phyloP scores from a whole-genome alignment of 2,797 vertebrate genomes.

The Phoeniculus purpureus region DNA sequence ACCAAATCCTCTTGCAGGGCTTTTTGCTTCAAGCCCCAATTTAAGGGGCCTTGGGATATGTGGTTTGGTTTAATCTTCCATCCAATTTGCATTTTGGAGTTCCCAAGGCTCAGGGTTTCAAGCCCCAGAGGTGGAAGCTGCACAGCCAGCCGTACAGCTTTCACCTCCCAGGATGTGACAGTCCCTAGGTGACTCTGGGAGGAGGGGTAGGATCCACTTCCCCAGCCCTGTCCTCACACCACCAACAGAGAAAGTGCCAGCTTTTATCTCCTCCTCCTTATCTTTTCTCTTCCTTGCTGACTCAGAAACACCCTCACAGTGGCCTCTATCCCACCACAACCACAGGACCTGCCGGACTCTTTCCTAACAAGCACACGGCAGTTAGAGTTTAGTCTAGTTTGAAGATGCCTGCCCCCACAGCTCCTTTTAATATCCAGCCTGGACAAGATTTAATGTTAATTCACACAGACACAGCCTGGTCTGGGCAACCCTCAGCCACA shows the following conservation, averaged over 20 bases:
- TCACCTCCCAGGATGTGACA: neutral
- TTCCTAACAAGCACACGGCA: neutral
- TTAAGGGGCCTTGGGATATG: neutral
- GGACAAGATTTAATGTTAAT: accelerated
- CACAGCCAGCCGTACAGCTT: neutral
- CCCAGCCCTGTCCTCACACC: neutral
- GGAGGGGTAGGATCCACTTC: neutral
- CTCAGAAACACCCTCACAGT: neutral
- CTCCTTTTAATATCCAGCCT: neutral
- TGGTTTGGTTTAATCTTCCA: neutral
- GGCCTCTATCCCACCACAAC: accelerated
- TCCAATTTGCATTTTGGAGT: neutral
- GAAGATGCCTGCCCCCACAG: too few species aligned
- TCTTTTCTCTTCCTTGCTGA: neutral
- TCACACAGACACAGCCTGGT: accelerated
- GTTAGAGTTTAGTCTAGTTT: accelerated
- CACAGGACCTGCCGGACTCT: accelerated
- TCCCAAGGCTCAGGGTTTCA: neutral
- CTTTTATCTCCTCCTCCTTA: neutral
- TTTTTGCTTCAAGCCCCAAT: neutral
- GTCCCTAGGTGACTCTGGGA: too few species aligned
- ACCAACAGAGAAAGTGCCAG: neutral
- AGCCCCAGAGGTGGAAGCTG: neutral
- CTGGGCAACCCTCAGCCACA: accelerated
- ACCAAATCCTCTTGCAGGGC: conserved; percentile 4